Evolutionary conservation across 2,797 vertebrate species (phyloP), one percentile per base, ranked within the genome.

Genomic region (Poecile montanus): DNA sequence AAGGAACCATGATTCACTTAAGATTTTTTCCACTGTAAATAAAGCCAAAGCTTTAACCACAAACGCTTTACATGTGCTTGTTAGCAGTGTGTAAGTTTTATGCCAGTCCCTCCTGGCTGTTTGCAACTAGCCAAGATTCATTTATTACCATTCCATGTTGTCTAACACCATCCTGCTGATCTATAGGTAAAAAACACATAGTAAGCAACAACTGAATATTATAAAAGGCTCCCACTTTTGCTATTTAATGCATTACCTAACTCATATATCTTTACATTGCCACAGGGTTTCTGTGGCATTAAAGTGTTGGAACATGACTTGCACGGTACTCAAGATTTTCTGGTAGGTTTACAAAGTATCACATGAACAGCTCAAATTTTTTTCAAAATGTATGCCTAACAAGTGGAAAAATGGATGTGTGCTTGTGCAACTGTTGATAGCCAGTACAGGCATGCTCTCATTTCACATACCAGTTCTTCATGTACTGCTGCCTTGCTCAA

Each of bases 91-190:
- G 13, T 48, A 68, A 88, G n/a, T 58, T 67, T 0, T 34, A 62
- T 2, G 3, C 29, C 50, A 58, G 61, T 48, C 48, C 54, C 58
- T 88, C 57, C 65, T 70, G 67, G 62, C 29, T 70, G 91, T 89
- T 74, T 89, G 74, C 72, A 82, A 11, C 8, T 26, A 60, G 56
- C 84, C 89, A 92, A 82, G 70, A 74, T 60, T 94, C 62, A 88
- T 75, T 94, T 85, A 74, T 91, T 95, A 65, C 67, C 34, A 71
- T 91, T 93, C 44, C 51, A 32, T 29, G 15, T 27, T 57, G 51
- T 78, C 82, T 95, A 76, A 75, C 19, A 29, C 38, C 27, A 88
- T 85, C 34, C 66, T 94, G 92, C 79, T 93, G 89, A 84, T 76
- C 66, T 73, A 47, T 4, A 84, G 73, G 11, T 30, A 79, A 93